Conservation (phyloP, 2,797 vertebrate species). For the Argentina silus region DNA sequence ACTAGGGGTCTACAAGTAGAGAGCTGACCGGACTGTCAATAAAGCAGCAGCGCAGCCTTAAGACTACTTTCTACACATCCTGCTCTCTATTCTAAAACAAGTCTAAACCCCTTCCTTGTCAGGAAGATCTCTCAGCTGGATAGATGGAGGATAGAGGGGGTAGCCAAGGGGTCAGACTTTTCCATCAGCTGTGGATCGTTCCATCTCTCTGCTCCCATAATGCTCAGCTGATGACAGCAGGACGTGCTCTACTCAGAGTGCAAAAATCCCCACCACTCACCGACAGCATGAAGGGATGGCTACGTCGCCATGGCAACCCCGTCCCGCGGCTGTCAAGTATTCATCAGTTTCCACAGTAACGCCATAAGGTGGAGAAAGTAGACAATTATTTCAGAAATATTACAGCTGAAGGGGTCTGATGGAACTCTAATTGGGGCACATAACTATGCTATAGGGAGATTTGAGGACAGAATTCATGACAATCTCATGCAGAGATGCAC, state of each 20-base stretch:
- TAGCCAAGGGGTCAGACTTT: constrained; percentile 51
- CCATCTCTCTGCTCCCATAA: constrained; percentile 54
- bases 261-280: constrained; percentile 21
- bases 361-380: constrained; percentile 61
- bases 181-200: constrained; percentile 15
- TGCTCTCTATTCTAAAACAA: constrained; percentile 60
- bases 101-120: constrained; percentile 58
- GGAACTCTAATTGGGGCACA: constrained; percentile 68
- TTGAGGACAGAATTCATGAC: constrained; percentile 41
- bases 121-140: constrained; percentile 43
- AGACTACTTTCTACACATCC: constrained; percentile 62
- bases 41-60: constrained; percentile 39
- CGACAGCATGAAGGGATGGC: constrained; percentile 53
- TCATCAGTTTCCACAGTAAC: constrained; percentile 83
- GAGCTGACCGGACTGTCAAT: not conserved
- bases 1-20: not conserved
- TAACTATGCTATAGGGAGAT: no score
- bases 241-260: constrained; percentile 40
- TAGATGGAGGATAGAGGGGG: constrained; percentile 26
- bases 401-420: constrained; percentile 63
- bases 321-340: constrained; percentile 77
- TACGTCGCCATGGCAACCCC: constrained; percentile 74
- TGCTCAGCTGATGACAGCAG: constrained; percentile 54
- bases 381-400: constrained; percentile 74
- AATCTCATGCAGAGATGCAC: constrained; percentile 30